Evolutionary conservation across 2,888 invertebrate genomes (phyloP).

Genomic region (Oithona nana): DNA sequence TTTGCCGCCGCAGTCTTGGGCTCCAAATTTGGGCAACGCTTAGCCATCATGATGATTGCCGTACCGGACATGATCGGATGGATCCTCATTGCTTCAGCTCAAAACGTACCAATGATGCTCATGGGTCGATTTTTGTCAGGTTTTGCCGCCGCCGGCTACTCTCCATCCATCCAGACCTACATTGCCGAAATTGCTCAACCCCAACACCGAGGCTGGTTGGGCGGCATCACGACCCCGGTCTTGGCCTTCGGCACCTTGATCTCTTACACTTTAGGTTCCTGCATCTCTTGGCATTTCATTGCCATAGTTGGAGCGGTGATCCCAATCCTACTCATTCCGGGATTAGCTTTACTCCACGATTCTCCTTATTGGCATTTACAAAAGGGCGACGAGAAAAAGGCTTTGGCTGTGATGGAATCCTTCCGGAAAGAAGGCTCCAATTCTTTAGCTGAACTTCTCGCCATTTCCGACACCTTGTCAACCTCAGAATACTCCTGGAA

Average conservation of each 20-base stretch:
- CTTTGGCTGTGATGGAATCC: neutral
- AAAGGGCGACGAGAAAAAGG: slow-evolving; percentile 1
- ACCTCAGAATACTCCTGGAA: neutral
- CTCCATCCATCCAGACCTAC: slow-evolving; percentile 2
- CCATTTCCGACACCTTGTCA: neutral
- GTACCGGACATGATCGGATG: slow-evolving; percentile 2
- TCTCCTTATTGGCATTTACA: slow-evolving; percentile 9
- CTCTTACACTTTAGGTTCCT: slow-evolving; percentile 3
- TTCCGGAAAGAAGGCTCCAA: neutral
- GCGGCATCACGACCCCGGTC: neutral
- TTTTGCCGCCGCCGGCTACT: slow-evolving; percentile 7
- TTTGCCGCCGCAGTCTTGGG: neutral
- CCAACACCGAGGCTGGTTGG: slow-evolving; percentile 3
- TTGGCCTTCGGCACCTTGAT: neutral
- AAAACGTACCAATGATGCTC: slow-evolving; percentile 3
- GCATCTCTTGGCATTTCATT: neutral
- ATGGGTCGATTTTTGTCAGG: slow-evolving; percentile 3
- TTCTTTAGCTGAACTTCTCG: neutral
- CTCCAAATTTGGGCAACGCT: neutral
- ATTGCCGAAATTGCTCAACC: slow-evolving; percentile 11
- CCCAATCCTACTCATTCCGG: neutral
- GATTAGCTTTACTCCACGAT: neutral
- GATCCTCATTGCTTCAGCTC: slow-evolving; percentile 1
- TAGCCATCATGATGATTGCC: neutral
- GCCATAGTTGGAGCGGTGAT: slow-evolving; percentile 1